These are phyloP conservation scores for Diarsia mendica DNA, from an alignment of 2,888 invertebrate species.

Conservation along the genomic window DNA sequence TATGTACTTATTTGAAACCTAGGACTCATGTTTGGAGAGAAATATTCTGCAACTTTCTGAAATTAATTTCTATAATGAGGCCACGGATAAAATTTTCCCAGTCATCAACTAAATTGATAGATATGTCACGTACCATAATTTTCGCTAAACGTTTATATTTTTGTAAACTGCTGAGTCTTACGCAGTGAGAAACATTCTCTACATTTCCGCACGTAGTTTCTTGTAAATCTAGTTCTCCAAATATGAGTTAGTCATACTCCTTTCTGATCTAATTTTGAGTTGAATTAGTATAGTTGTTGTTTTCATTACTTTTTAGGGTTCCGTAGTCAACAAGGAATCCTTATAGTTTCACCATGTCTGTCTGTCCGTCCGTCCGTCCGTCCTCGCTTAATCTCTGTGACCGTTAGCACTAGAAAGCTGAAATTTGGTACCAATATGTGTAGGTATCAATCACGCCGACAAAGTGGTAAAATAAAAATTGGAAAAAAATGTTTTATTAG, in stretches of 20 bases:
- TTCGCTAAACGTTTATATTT: constrained; percentile 23
- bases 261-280: neutral
- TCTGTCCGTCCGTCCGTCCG: no score
- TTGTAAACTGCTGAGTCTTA: constrained; percentile 32
- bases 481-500: no score
- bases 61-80: constrained; percentile 14
- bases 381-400: no score
- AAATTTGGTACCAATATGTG: no score
- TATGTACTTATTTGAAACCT: neutral
- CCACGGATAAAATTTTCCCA: neutral
- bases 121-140: constrained; percentile 44
- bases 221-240: constrained; percentile 1
- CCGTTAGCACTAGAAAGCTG: no score
- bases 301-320: neutral
- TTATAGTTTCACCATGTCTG: no score
- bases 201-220: constrained; percentile 41
- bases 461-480: no score
- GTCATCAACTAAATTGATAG: constrained; percentile 25
- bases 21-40: neutral
- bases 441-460: no score
- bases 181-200: neutral
- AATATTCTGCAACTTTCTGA: neutral
- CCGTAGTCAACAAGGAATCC: no score
- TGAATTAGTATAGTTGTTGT: neutral
- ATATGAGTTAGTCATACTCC: neutral